Base-by-base conservation (phyloP, 2,888 invertebrate species). In the Auanema freiburgensis region DNA sequence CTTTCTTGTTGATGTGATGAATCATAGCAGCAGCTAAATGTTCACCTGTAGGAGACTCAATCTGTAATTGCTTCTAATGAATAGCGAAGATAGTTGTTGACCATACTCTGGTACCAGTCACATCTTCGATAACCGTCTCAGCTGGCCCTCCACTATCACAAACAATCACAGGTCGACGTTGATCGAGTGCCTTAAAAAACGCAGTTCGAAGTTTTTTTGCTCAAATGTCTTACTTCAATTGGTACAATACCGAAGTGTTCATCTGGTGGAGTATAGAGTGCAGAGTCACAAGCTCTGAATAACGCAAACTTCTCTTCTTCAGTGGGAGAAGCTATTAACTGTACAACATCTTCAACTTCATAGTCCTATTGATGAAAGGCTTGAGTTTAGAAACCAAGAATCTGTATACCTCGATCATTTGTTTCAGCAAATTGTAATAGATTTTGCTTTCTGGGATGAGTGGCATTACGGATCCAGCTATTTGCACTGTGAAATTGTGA, bases 191-290 rank as follows among this genome's bases (percentile, higher is more conserved):
- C 87, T 66, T 3, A 40, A 60, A n/a, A n/a, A n/a, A n/a, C n/a
- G n/a, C n/a, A 44, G 44, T n/a, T 41, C 40, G 8, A 16, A 40
- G 12, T 14, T 25, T 16, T 11, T n/a, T 8, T 8, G 18, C 21
- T 6, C 8, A 6, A 8, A 6, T 4, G 18, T 4, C 16, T 11
- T 43, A 65, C 65, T 41, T 99, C 98, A 60, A 99, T 87, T 0
- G 98, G 98, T 11, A 98, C 98, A 79, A 98, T 99, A 6, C 98
- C 98, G 87, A 98, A 98, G 86, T 99, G 98, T 85, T 99, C 98
- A 84, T 92, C 92, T 1, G 91, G 90, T 0, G 98, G 98, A 14
- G 98, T 98, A 83, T 99, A 99, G 24, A 98, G 69, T 2, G 86
- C 81, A 60, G 85, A 85, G 42, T 84, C 84, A 66, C 84, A 81